Percentiles rank a stretch among this genome's conserved stretches.
Conservation (phyloP, 1,140 invertebrate species). For the Drosophila miranda region DNA sequence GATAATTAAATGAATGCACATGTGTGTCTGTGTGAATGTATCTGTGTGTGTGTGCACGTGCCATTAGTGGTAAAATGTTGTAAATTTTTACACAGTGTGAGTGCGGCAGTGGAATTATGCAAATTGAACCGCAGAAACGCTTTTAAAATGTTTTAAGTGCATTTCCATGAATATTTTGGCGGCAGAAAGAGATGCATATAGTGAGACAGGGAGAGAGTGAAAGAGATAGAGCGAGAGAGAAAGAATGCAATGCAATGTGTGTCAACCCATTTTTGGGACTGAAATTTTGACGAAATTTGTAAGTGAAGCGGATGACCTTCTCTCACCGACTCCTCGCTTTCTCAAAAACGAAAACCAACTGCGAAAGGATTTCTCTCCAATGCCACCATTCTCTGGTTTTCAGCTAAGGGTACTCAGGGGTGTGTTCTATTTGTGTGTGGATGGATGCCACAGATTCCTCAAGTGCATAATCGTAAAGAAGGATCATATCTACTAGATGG, state of each 20-base stretch:
- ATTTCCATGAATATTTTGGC: slow-evolving; percentile 78
- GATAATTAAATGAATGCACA: slow-evolving; percentile 75
- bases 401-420: too few relatives aligned
- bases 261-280: slow-evolving; percentile 73
- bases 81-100: slow-evolving; percentile 77
- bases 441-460: too few relatives aligned
- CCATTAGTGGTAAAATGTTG: slow-evolving; percentile 80
- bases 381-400: too few relatives aligned
- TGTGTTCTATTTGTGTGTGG: too few relatives aligned
- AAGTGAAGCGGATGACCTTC: slow-evolving; percentile 55
- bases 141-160: slow-evolving; percentile 81
- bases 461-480: too few relatives aligned
- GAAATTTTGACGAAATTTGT: slow-evolving; percentile 68
- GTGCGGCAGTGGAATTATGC: slow-evolving; percentile 70
- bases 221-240: slow-evolving; percentile 10
- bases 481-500: too few relatives aligned
- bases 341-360: too few relatives aligned
- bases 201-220: slow-evolving; percentile 8
- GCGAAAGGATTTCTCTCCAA: too few relatives aligned
- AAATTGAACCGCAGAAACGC: slow-evolving; percentile 80
- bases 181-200: slow-evolving; percentile 28
- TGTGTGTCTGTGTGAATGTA: slow-evolving; percentile 9
- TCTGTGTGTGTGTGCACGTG: slow-evolving; percentile 35
- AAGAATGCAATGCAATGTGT: slow-evolving; percentile 58
- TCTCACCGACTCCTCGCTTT: not conserved